phyloP scores from a whole-genome alignment of 1,140 invertebrate genomes.

The Coenobita brevimanus region DNA sequence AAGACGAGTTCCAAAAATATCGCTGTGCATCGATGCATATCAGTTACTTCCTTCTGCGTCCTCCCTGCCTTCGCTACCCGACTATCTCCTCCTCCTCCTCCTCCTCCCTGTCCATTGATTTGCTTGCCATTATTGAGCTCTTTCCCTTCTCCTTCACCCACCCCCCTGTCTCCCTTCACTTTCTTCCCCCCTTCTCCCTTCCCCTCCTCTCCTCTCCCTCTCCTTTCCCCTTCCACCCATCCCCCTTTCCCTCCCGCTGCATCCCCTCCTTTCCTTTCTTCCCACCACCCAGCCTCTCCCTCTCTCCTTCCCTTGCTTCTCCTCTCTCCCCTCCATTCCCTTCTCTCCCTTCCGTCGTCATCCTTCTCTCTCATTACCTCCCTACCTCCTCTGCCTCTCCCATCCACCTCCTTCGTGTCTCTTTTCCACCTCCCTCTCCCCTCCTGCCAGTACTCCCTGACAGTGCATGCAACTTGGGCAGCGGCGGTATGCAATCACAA shows the following conservation, averaged over 20 bases:
- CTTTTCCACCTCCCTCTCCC: slow-evolving; percentile 14
- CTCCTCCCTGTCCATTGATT: neutral
- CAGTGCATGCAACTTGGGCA: slow-evolving; percentile 56
- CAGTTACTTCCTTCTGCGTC: neutral
- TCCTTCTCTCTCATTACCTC: neutral
- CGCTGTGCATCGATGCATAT: slow-evolving; percentile 36
- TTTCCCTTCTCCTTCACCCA: too few relatives aligned
- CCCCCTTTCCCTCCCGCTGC: neutral
- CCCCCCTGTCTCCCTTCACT: too few relatives aligned
- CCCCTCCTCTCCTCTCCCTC: neutral
- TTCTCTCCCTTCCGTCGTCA: neutral
- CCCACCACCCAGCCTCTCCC: neutral
- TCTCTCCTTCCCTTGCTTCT: neutral
- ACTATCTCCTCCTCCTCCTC: neutral
- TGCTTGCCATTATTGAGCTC: neutral
- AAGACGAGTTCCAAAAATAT: slow-evolving; percentile 38
- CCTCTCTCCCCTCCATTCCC: neutral
- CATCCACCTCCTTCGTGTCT: neutral
- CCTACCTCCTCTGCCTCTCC: neutral
- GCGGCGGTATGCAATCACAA: slow-evolving; percentile 53
- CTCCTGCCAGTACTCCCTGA: slow-evolving; percentile 41
- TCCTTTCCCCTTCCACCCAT: neutral
- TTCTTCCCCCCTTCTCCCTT: too few relatives aligned
- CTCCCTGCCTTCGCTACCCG: neutral
- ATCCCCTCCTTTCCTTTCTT: neutral